Conservation (phyloP, 2,113 vertebrate genomes). For the Trachemys scripta region DNA sequence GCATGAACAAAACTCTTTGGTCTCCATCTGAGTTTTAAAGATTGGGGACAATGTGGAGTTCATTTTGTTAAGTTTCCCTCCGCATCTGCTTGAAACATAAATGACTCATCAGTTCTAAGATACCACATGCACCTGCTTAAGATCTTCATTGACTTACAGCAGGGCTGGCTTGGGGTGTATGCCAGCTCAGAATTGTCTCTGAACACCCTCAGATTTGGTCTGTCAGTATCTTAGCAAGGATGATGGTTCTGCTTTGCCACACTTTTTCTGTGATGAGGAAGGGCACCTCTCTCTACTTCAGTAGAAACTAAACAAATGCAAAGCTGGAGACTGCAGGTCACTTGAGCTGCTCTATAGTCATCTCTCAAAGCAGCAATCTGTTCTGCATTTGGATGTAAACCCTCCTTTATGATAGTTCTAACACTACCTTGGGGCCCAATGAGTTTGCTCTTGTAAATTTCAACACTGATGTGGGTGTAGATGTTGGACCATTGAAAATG, state of each 20-base stretch:
- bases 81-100: not conserved
- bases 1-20: not conserved
- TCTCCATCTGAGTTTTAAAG: not conserved
- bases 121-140: not conserved
- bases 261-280: rapidly evolving
- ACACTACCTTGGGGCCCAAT: not conserved
- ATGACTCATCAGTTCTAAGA: not conserved
- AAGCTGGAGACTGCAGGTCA: not conserved
- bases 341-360: not conserved
- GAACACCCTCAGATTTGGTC: not conserved
- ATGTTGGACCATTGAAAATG: not conserved
- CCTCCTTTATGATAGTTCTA: not conserved
- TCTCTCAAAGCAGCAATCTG: no score
- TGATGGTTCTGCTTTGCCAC: not conserved
- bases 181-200: rapidly evolving
- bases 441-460: not conserved
- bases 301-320: not conserved
- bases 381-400: not conserved
- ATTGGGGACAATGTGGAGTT: not conserved
- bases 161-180: not conserved
- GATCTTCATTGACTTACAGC: not conserved
- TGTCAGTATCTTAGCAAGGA: rapidly evolving
- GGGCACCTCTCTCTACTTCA: not conserved
- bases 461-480: not conserved
- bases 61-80: not conserved